Evolutionary conservation across 2,797 vertebrate genomes (phyloP).

Genomic region (Anomalospiza imberbis): DNA sequence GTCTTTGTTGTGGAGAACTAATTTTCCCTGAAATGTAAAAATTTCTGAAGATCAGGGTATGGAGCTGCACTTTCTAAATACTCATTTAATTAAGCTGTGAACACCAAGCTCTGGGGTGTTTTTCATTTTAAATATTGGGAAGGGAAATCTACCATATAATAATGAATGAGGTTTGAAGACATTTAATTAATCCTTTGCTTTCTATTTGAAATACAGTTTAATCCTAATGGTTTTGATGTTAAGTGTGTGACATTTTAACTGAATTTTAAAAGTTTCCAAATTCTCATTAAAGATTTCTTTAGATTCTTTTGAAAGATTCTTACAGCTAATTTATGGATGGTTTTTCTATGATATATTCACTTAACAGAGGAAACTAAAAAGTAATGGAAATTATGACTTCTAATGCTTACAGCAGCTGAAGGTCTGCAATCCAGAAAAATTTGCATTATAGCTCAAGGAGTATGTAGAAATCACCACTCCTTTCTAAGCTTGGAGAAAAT

Average conservation of each 20-base stretch:
- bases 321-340: background rate
- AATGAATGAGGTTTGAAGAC: background rate
- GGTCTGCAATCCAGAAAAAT: background rate
- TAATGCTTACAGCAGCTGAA: background rate
- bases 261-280: background rate
- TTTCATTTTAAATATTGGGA: background rate
- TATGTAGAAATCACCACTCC: background rate
- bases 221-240: background rate
- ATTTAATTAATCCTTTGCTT: background rate
- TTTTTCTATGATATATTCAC: background rate
- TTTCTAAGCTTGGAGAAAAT: background rate
- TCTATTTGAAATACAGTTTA: background rate
- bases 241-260: background rate
- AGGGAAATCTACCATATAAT: background rate
- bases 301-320: background rate
- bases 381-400: background rate
- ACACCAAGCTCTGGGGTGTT: background rate
- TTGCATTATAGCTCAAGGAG: background rate
- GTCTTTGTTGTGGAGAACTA: background rate
- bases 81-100: background rate
- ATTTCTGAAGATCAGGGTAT: background rate
- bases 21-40: background rate
- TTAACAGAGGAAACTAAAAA: background rate
- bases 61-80: background rate
- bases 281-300: background rate